Evolutionary conservation across 2,113 vertebrate species (phyloP).

Genomic region (Anolis sagrei): DNA sequence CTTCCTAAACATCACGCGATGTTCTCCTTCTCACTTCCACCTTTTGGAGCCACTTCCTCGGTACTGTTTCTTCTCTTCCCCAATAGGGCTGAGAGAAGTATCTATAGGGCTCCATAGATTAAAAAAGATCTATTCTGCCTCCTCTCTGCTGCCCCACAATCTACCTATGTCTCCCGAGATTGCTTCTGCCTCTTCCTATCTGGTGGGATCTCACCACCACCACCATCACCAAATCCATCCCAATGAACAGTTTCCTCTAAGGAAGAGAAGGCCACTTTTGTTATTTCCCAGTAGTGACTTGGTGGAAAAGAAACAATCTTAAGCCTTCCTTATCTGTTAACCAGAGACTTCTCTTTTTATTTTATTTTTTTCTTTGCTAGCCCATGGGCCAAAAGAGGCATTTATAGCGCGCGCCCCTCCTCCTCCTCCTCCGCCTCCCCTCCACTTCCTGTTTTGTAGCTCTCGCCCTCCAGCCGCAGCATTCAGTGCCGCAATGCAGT

Average conservation of each 20-base stretch:
- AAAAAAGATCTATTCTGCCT: too few species aligned
- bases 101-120: too few species aligned
- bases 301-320: constrained; percentile 34
- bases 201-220: neutral
- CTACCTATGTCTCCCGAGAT: neutral
- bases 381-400: constrained; percentile 50
- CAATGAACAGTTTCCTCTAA: neutral
- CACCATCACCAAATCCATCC: neutral
- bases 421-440: constrained; percentile 70
- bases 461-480: constrained; percentile 60
- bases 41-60: neutral
- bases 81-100: neutral
- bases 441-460: constrained; percentile 76
- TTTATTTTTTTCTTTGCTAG: constrained; percentile 15
- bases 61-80: neutral
- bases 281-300: neutral
- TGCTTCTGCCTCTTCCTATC: neutral
- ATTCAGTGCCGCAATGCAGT: constrained; percentile 93
- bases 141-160: too few species aligned
- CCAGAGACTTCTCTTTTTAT: neutral
- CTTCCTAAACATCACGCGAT: too few species aligned
- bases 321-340: constrained; percentile 48
- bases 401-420: constrained; percentile 69
- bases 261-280: neutral
- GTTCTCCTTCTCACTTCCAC: neutral